Evolutionary conservation across 2,888 invertebrate genomes (phyloP).

Genomic region (Microctonus hyperodae): DNA sequence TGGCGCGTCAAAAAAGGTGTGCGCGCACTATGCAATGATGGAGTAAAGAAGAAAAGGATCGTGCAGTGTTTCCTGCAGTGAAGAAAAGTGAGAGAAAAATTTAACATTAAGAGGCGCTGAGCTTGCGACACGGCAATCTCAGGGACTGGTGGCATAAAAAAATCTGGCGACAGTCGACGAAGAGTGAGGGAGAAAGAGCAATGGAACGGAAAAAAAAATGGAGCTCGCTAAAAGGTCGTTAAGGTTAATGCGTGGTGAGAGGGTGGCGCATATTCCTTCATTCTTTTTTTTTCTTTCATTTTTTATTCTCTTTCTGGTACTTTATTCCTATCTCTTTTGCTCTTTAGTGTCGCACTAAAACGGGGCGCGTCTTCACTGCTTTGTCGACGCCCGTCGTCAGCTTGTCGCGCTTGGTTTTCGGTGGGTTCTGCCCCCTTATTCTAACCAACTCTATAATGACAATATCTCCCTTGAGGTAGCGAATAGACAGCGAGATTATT

Average conservation of each 20-base stretch:
- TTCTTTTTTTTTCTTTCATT: neutral
- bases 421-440: neutral
- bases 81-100: constrained; percentile 44
- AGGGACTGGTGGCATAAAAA: constrained; percentile 41
- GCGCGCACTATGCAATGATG: neutral
- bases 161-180: constrained; percentile 21
- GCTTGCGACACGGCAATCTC: constrained; percentile 57
- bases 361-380: constrained; percentile 3
- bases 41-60: neutral
- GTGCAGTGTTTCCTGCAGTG: constrained; percentile 13
- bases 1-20: constrained; percentile 19
- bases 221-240: constrained; percentile 57
- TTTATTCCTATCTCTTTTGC: neutral
- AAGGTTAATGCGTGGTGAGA: constrained; percentile 55
- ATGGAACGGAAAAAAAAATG: constrained; percentile 41
- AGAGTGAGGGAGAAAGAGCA: constrained; percentile 13
- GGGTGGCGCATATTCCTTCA: constrained; percentile 29
- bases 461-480: neutral
- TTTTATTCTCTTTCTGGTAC: neutral
- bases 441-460: neutral
- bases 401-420: constrained; percentile 28
- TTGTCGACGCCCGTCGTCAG: constrained; percentile 20
- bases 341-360: constrained; percentile 11
- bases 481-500: neutral
- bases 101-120: constrained; percentile 58